Conservation (phyloP, 2,888 invertebrate species). For the Sicus ferrugineus region DNA sequence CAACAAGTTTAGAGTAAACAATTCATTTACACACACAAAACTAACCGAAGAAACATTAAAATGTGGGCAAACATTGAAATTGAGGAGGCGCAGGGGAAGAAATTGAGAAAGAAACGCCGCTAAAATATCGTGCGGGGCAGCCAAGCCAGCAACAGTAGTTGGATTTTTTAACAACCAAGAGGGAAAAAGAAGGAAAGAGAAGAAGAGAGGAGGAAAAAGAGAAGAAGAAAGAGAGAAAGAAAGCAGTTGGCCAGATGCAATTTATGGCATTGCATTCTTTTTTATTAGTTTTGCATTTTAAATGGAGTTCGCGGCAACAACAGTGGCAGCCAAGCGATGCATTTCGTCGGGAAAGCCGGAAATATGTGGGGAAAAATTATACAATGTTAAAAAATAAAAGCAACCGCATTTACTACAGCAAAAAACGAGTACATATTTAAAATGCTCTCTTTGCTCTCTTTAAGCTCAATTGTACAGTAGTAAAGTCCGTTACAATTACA, state of each 20-base stretch:
- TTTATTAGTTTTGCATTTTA: constrained; percentile 14
- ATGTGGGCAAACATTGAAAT: not conserved
- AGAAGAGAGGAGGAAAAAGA: too few relatives aligned
- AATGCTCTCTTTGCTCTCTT: too few relatives aligned
- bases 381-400: too few relatives aligned
- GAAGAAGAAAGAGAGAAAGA: not conserved
- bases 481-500: too few relatives aligned
- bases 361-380: too few relatives aligned
- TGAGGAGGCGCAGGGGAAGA: not conserved
- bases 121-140: not conserved
- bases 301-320: constrained; percentile 24
- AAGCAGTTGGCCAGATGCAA: not conserved
- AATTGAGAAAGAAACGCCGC: not conserved
- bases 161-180: not conserved
- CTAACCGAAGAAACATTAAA: not conserved
- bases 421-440: too few relatives aligned
- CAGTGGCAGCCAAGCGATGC: not conserved
- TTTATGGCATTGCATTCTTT: constrained; percentile 10
- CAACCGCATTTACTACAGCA: too few relatives aligned
- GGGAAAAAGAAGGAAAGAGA: too few relatives aligned
- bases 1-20: too few relatives aligned
- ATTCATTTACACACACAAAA: too few relatives aligned
- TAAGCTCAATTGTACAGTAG: too few relatives aligned
- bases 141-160: not conserved
- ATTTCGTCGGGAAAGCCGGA: too few relatives aligned